Evolutionary conservation across 2,888 invertebrate species (phyloP).

Genomic region (Heliconius charithonia): DNA sequence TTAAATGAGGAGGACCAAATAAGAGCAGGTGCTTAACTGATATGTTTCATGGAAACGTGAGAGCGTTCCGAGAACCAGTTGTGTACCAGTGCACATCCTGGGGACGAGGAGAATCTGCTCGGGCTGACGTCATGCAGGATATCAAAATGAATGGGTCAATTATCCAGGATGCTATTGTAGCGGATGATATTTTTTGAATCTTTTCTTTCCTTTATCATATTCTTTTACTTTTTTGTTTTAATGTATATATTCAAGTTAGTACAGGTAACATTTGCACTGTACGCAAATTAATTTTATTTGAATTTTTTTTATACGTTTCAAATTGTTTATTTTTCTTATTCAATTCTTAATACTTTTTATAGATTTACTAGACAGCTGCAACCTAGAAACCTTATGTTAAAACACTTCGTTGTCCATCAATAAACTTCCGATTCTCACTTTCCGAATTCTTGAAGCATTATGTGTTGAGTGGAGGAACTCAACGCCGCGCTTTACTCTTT

Average conservation of each 20-base stretch:
- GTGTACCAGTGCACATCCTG: constrained; percentile 47
- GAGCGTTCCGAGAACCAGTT: constrained; percentile 69
- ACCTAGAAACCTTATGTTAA: too few relatives aligned
- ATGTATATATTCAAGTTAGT: background rate
- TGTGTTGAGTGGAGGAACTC: too few relatives aligned
- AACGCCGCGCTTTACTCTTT: too few relatives aligned
- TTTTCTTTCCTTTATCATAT: constrained; percentile 32
- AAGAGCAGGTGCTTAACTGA: constrained; percentile 71
- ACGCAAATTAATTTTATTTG: background rate
- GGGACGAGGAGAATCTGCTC: constrained; percentile 53
- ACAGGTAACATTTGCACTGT: background rate
- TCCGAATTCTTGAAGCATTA: too few relatives aligned
- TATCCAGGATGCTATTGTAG: constrained; percentile 24
- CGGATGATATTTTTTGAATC: constrained; percentile 17
- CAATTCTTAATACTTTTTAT: background rate
- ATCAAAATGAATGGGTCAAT: constrained; percentile 36
- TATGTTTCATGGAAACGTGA: constrained; percentile 67
- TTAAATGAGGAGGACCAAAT: constrained; percentile 65
- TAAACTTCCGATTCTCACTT: too few relatives aligned
- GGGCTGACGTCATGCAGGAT: constrained; percentile 63
- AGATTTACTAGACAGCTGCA: too few relatives aligned
- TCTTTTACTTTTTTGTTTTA: background rate
- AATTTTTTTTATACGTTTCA: background rate
- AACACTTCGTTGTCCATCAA: too few relatives aligned
- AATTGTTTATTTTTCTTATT: background rate